Conservation (phyloP, 2,888 invertebrate genomes). For the Limnephilus marmoratus region DNA sequence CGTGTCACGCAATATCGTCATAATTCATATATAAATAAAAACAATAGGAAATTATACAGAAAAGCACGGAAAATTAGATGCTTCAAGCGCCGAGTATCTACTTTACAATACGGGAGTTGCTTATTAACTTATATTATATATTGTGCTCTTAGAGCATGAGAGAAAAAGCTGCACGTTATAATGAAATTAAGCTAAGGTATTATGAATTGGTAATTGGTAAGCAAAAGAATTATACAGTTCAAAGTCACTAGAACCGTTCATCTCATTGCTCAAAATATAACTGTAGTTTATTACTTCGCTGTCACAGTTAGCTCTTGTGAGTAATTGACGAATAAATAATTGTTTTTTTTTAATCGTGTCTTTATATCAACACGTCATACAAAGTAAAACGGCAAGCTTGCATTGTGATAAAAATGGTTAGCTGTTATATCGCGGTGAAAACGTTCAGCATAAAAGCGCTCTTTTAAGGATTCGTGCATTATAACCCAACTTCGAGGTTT, state of each 20-base stretch:
- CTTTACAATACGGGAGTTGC: not conserved
- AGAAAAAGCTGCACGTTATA: slow-evolving; percentile 25
- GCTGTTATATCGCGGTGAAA: not conserved
- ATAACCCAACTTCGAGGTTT: not conserved
- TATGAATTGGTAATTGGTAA: not conserved
- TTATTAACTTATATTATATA: not conserved
- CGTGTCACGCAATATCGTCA: slow-evolving; percentile 35
- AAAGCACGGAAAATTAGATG: slow-evolving; percentile 24
- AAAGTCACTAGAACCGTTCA: slow-evolving; percentile 11
- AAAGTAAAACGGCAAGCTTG: no score
- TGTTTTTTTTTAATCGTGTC: no score
- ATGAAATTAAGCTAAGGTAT: slow-evolving; percentile 32
- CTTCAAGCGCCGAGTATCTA: not conserved
- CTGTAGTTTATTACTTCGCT: not conserved
- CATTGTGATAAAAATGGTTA: no score
- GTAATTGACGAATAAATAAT: not conserved
- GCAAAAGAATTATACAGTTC: not conserved
- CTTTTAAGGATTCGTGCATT: not conserved
- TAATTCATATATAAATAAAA: slow-evolving; percentile 22
- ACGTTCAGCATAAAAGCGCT: not conserved
- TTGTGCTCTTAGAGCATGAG: not conserved
- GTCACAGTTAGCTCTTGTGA: not conserved
- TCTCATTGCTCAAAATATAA: not conserved
- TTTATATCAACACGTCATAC: no score
- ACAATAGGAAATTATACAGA: slow-evolving; percentile 30